Evolutionary conservation across 1,140 invertebrate genomes (phyloP).

Genomic region (Drosophila nebulosa): DNA sequence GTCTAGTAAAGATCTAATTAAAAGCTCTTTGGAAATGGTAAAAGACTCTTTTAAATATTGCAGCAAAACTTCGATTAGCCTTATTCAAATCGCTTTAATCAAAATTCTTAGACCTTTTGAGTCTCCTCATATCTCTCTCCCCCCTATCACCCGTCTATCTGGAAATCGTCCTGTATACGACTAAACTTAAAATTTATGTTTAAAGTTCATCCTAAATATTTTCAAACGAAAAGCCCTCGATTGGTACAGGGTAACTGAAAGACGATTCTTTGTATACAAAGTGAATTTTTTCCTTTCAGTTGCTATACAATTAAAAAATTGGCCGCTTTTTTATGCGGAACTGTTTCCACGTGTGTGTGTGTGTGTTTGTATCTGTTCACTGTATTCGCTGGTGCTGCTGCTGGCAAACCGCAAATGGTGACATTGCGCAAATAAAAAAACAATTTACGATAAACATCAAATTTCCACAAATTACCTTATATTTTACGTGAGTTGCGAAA

Average conservation of each 20-base stretch:
- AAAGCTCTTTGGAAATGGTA: too few species aligned
- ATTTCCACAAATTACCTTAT: constrained; percentile 81
- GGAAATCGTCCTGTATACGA: too few species aligned
- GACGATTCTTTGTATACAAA: not conserved
- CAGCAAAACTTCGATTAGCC: too few species aligned
- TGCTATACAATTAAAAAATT: constrained; percentile 49
- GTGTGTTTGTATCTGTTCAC: constrained; percentile 23
- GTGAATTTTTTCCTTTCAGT: not conserved
- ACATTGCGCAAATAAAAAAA: constrained; percentile 80
- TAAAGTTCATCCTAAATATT: not conserved
- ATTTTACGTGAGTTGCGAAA: constrained; percentile 81
- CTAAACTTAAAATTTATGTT: not conserved
- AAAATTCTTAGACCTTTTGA: too few species aligned
- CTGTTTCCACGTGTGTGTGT: constrained; percentile 3
- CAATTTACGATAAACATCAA: constrained; percentile 81
- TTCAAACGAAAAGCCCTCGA: not conserved
- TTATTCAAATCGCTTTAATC: too few species aligned
- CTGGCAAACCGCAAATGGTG: constrained; percentile 74
- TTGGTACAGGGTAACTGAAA: not conserved
- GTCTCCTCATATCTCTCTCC: too few species aligned
- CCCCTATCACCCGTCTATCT: too few species aligned
- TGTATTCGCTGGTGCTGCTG: constrained; percentile 10
- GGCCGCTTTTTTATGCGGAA: constrained; percentile 18
- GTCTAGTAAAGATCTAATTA: too few species aligned
- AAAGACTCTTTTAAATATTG: too few species aligned